Conservation (phyloP, 2,113 vertebrate species). For the Mastomys natalensis region DNA sequence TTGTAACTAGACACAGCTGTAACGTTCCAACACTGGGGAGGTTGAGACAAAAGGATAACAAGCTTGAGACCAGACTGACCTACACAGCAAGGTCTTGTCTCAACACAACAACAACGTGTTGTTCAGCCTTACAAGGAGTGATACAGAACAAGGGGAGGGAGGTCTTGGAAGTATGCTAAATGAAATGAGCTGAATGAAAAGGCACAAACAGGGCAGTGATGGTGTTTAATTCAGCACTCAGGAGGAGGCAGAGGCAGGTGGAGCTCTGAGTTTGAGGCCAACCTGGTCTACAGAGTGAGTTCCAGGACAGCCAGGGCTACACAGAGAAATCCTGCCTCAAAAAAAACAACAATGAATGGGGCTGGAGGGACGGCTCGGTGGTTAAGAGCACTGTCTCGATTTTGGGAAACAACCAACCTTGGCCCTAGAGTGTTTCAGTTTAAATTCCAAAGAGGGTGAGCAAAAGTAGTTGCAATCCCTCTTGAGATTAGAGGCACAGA, state of each 20-base stretch:
- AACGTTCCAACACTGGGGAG: background rate
- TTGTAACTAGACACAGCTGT: background rate
- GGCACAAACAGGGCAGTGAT: background rate
- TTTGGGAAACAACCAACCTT: background rate
- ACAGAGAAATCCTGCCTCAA: background rate
- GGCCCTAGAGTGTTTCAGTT: background rate
- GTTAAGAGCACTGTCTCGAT: background rate
- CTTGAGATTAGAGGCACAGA: constrained; percentile 1
- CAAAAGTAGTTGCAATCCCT: rapidly evolving
- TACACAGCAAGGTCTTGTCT: background rate
- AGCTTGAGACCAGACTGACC: background rate
- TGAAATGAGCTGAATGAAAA: constrained; percentile 30
- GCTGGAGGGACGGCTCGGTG: background rate
- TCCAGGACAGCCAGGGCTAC: background rate
- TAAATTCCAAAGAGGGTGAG: background rate
- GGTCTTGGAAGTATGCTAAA: background rate
- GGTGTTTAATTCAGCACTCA: background rate
- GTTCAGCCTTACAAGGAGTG: background rate
- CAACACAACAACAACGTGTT: background rate
- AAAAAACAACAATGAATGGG: background rate
- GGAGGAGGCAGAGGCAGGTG: background rate
- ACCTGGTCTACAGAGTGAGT: background rate
- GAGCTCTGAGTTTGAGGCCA: background rate
- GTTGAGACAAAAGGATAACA: background rate
- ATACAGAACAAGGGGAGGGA: background rate